phyloP scores from a whole-genome alignment of 2,797 vertebrate species.

The Catamblyrhynchus diadema region DNA sequence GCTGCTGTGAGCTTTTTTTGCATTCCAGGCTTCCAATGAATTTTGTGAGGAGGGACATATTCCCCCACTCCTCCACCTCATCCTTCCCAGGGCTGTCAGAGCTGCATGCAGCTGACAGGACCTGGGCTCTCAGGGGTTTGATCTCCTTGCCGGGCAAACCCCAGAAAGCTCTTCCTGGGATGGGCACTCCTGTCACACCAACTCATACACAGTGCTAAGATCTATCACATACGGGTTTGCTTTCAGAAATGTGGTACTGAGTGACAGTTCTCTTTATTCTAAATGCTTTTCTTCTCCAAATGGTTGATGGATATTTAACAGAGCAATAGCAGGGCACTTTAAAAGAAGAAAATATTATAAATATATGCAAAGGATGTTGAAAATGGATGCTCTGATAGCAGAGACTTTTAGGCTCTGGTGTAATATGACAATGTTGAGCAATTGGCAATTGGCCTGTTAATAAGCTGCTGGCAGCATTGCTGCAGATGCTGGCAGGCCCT shows the following conservation, averaged over 20 bases:
- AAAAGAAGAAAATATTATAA: neutral
- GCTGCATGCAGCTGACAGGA: neutral
- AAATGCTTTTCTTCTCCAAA: neutral
- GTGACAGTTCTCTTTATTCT: neutral
- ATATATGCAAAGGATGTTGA: neutral
- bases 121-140: neutral
- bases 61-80: neutral
- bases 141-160: neutral
- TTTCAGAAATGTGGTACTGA: neutral
- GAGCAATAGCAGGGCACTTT: neutral
- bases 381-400: neutral
- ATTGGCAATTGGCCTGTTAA: neutral
- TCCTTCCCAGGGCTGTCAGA: neutral
- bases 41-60: neutral
- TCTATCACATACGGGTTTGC: fast-evolving
- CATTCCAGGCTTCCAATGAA: neutral
- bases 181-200: neutral
- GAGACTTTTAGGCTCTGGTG: neutral
- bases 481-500: neutral
- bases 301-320: neutral
- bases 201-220: neutral
- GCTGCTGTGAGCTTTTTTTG: neutral
- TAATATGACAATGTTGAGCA: neutral
- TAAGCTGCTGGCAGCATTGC: neutral
- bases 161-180: neutral